Evolutionary conservation across 1,140 invertebrate species (phyloP).

Genomic region (Mylabris phalerata): DNA sequence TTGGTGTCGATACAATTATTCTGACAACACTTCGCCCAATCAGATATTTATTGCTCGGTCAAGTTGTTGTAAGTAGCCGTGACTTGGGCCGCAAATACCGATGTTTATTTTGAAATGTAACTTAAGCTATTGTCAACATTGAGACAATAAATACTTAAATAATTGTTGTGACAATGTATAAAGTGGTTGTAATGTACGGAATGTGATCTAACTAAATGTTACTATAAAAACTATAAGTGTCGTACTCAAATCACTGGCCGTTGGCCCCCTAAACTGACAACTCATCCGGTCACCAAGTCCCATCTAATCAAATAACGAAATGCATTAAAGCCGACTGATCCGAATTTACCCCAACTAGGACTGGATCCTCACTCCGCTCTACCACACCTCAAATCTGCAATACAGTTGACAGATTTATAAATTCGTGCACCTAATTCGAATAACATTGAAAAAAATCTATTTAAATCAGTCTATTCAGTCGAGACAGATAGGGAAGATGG

Average conservation of each 20-base stretch:
- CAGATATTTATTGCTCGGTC: conserved; percentile 18
- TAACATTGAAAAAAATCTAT: too few species aligned
- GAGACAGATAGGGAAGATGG: too few species aligned
- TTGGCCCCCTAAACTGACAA: conserved; percentile 14
- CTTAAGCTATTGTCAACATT: conserved; percentile 18
- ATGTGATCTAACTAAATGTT: conserved; percentile 21
- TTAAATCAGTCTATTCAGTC: too few species aligned
- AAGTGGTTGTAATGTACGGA: conserved; percentile 19
- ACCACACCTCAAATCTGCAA: neutral
- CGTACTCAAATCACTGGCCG: conserved; percentile 5
- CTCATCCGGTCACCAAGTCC: conserved; percentile 9
- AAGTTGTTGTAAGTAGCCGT: conserved; percentile 7
- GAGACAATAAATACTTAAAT: conserved; percentile 25
- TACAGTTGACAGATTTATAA: neutral
- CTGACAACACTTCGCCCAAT: conserved; percentile 19
- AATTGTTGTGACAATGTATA: conserved; percentile 24
- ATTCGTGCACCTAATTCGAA: neutral
- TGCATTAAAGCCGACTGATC: conserved; percentile 5
- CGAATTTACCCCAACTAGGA: neutral
- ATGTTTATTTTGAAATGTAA: conserved; percentile 28
- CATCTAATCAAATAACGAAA: conserved; percentile 16
- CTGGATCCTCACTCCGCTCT: neutral
- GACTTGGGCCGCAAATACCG: conserved; percentile 15
- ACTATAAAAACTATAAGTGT: conserved; percentile 21
- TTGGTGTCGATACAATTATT: too few species aligned